These are phyloP conservation scores for Ploceus nigricollis DNA, from an alignment of 2,113 vertebrate genomes.

Conservation along the genomic window DNA sequence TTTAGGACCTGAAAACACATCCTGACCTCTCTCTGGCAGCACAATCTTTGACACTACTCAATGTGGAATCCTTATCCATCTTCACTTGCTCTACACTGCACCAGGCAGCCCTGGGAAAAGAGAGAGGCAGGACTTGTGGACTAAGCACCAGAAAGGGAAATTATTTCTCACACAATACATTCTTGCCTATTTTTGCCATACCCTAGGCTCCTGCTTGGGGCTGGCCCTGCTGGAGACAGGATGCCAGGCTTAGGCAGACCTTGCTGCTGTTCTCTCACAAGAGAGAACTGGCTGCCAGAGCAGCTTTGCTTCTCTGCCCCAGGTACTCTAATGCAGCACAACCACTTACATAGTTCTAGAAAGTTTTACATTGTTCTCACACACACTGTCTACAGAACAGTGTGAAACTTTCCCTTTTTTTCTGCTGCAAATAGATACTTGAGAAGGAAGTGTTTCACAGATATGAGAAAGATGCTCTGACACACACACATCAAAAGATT, in stretches of 20 bases:
- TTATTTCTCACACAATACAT: neutral
- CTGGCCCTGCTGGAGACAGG: neutral
- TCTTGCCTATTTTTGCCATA: neutral
- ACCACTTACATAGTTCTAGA: neutral
- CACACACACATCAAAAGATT: neutral
- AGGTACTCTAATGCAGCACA: neutral
- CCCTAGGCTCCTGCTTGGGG: neutral
- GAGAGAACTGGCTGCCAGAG: neutral
- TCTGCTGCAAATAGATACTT: slow-evolving; percentile 39
- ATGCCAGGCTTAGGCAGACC: neutral
- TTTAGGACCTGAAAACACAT: neutral
- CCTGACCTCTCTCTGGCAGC: neutral
- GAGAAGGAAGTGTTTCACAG: neutral
- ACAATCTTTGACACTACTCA: neutral
- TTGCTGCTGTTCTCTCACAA: neutral
- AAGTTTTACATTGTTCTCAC: neutral
- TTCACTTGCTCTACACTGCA: neutral
- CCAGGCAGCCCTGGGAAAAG: neutral
- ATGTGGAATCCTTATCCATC: neutral
- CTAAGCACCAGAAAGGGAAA: neutral
- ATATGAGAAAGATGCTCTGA: neutral
- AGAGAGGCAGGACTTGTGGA: neutral
- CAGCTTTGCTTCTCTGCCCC: neutral
- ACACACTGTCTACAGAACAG: neutral
- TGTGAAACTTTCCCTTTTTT: neutral